A percentile compares a stretch with the other conserved stretches of the same genome.
phyloP scores from a whole-genome alignment of 2,113 vertebrate genomes.

The Phoenicopterus ruber region DNA sequence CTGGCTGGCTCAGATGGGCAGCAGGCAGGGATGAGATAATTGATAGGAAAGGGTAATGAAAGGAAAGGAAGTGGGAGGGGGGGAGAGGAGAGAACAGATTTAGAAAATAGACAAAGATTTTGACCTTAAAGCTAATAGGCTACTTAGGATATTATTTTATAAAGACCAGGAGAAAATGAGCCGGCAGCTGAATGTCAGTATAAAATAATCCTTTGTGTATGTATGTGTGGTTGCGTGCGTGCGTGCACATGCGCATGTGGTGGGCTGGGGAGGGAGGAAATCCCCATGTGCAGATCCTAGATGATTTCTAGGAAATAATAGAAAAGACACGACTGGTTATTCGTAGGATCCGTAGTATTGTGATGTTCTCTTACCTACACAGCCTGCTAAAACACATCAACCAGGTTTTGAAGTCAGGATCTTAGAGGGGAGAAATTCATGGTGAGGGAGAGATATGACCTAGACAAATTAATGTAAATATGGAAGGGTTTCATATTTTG shows the following conservation, averaged over 20 bases:
- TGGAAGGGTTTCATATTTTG: background rate
- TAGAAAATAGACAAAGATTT: slow-evolving; percentile 67
- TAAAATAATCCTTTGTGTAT: slow-evolving; percentile 13
- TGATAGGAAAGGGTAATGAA: slow-evolving; percentile 72
- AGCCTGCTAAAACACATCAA: background rate
- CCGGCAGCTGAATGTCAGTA: slow-evolving; percentile 41
- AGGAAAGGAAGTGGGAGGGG: slow-evolving; percentile 44
- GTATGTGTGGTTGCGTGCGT: background rate
- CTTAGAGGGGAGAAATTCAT: background rate
- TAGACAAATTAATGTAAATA: background rate
- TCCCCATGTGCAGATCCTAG: background rate
- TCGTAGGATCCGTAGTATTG: background rate
- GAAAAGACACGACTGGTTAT: background rate
- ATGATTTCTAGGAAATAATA: background rate
- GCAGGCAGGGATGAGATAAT: slow-evolving; percentile 70
- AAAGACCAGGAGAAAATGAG: slow-evolving; percentile 37
- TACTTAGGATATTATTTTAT: slow-evolving; percentile 64
- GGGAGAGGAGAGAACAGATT: slow-evolving; percentile 24
- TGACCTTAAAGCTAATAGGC: slow-evolving; percentile 68
- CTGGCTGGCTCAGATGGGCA: slow-evolving; percentile 65
- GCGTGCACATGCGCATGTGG: accelerated
- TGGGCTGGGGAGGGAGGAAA: background rate
- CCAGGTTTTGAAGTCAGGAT: background rate
- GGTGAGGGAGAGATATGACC: accelerated
- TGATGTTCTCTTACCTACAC: background rate